phyloP scores from a whole-genome alignment of 1,140 invertebrate species.

The Solen grandis region DNA sequence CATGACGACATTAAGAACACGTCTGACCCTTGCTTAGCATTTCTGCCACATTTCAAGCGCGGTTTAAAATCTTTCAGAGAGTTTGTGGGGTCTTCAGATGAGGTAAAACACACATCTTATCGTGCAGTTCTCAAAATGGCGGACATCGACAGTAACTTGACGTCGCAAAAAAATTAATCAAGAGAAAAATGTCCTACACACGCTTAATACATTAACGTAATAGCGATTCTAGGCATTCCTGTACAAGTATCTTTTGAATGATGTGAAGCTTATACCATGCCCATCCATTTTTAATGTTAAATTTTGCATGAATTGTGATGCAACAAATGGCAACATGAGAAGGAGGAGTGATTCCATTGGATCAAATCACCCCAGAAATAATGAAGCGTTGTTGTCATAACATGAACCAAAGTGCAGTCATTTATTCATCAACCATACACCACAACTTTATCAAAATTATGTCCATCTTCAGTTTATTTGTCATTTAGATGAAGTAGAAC shows the following conservation, averaged over 20 bases:
- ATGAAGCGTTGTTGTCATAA: too few species aligned
- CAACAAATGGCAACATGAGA: neutral
- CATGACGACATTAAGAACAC: slow-evolving; percentile 50
- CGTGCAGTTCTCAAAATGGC: slow-evolving; percentile 48
- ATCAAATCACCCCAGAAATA: too few species aligned
- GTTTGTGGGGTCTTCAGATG: slow-evolving; percentile 43
- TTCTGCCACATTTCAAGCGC: slow-evolving; percentile 44
- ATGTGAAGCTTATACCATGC: neutral
- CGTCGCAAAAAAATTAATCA: neutral
- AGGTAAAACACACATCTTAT: slow-evolving; percentile 21
- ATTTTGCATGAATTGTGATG: neutral
- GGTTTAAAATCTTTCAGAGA: slow-evolving; percentile 43
- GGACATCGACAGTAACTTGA: slow-evolving; percentile 52
- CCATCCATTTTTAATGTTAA: neutral
- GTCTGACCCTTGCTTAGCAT: slow-evolving; percentile 47
- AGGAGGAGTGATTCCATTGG: too few species aligned
- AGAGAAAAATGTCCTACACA: neutral
- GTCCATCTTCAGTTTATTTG: too few species aligned
- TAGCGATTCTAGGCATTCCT: too few species aligned
- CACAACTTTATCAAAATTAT: too few species aligned
- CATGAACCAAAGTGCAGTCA: too few species aligned
- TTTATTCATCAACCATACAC: too few species aligned
- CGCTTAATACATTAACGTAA: too few species aligned
- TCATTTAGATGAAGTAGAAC: too few species aligned
- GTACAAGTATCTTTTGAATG: too few species aligned